phyloP scores from a whole-genome alignment of 2,888 invertebrate species.

The Stictocephala bisonia region DNA sequence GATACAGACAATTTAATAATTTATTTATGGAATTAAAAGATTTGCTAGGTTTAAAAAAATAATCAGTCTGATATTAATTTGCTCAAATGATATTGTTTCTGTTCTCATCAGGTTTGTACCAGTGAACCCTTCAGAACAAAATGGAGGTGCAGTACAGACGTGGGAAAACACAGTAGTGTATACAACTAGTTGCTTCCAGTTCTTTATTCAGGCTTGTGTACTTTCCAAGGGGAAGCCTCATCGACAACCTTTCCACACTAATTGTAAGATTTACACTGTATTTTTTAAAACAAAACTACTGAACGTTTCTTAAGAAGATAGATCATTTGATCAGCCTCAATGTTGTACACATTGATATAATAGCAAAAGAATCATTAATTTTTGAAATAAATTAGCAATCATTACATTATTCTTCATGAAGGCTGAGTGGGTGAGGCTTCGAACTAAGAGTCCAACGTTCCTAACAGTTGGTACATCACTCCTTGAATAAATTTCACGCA shows the following conservation, averaged over 20 bases:
- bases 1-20: too few species aligned
- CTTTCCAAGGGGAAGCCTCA: constrained; percentile 86
- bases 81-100: neutral
- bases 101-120: constrained; percentile 68
- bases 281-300: neutral
- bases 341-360: neutral
- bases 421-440: too few species aligned
- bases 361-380: neutral
- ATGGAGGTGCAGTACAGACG: constrained; percentile 69
- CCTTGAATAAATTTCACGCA: too few species aligned
- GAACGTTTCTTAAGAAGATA: neutral
- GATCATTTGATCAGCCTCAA: neutral
- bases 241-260: constrained; percentile 75
- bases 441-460: too few species aligned
- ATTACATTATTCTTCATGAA: too few species aligned
- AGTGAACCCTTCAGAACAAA: constrained; percentile 66
- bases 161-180: constrained; percentile 87
- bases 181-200: constrained; percentile 80
- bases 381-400: neutral
- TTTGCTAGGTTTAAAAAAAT: too few species aligned
- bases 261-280: constrained; percentile 66
- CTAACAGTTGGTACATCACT: too few species aligned
- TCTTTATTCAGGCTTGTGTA: constrained; percentile 79
- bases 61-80: too few species aligned
- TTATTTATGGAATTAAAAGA: too few species aligned